Evolutionary conservation across 1,140 invertebrate species (phyloP).

Genomic region (Arctopsyche grandis): DNA sequence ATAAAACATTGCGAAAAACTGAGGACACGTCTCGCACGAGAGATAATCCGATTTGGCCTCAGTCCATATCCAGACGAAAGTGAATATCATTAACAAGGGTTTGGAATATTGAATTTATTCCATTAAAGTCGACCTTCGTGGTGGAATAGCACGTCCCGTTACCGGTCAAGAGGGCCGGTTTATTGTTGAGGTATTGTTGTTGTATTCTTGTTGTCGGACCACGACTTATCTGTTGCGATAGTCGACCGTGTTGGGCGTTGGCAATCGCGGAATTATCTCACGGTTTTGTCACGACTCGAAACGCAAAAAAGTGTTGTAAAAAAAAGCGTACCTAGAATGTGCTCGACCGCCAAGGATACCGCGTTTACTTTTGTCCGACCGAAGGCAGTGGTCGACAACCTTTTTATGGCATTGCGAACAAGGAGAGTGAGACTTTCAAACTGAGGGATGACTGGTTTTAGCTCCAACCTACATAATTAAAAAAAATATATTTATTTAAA

Average conservation of each 20-base stretch:
- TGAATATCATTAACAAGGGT: too few relatives aligned
- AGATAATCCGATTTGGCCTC: too few relatives aligned
- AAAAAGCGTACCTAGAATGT: background rate
- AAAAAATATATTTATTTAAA: too few relatives aligned
- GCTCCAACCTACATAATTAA: too few relatives aligned
- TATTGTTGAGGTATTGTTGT: background rate
- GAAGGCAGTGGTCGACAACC: background rate
- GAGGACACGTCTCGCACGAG: too few relatives aligned
- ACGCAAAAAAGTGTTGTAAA: background rate
- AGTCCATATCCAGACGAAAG: too few relatives aligned
- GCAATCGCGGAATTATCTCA: conserved; percentile 20
- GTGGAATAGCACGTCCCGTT: conserved; percentile 7
- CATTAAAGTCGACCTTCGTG: background rate
- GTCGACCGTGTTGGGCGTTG: conserved; percentile 10
- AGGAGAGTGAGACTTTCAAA: background rate
- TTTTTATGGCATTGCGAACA: background rate
- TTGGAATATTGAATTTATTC: background rate
- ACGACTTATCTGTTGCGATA: background rate
- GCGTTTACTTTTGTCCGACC: background rate
- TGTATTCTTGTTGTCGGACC: background rate
- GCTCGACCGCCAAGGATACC: conserved; percentile 13
- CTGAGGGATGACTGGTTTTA: too few relatives aligned
- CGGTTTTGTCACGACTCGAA: conserved; percentile 18
- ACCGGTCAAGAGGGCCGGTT: conserved; percentile 1
- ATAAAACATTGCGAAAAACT: too few relatives aligned